phyloP scores from a whole-genome alignment of 2,113 vertebrate genomes.

The Phycodurus eques region DNA sequence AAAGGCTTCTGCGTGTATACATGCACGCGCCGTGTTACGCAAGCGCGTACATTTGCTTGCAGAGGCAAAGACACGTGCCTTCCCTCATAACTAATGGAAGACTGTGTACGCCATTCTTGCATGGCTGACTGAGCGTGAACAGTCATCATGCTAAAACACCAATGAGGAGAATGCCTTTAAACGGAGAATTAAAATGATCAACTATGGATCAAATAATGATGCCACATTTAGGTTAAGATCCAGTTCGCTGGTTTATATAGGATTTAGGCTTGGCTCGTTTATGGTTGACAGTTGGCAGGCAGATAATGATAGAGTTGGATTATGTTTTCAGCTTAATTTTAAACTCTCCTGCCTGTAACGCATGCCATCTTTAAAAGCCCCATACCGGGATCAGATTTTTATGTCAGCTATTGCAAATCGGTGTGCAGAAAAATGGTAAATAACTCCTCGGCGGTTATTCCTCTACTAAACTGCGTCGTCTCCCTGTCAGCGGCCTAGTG shows the following conservation, averaged over 20 bases:
- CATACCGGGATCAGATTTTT: slow-evolving; percentile 40
- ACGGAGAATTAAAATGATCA: background rate
- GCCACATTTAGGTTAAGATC: slow-evolving; percentile 48
- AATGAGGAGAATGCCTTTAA: slow-evolving; percentile 12
- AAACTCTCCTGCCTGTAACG: slow-evolving; percentile 65
- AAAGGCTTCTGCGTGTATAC: slow-evolving; percentile 26
- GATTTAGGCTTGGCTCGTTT: slow-evolving; percentile 56
- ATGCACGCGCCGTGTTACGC: slow-evolving; percentile 57
- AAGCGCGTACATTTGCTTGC: slow-evolving; percentile 59
- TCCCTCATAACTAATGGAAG: slow-evolving; percentile 71
- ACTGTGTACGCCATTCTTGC: slow-evolving; percentile 63
- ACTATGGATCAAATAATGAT: background rate
- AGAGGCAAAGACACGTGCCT: slow-evolving; percentile 62
- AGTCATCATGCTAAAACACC: slow-evolving; percentile 35
- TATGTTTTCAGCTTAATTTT: slow-evolving; percentile 64
- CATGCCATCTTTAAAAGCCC: slow-evolving; percentile 61
- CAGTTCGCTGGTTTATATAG: slow-evolving; percentile 61
- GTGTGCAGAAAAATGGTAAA: slow-evolving; percentile 23
- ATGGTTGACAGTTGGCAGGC: slow-evolving; percentile 63
- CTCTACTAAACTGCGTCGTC: background rate
- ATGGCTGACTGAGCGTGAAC: slow-evolving; percentile 54
- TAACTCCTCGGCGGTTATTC: background rate
- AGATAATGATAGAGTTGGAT: slow-evolving; percentile 63
- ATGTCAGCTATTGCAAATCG: slow-evolving; percentile 34
- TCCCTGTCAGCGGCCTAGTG: slow-evolving; percentile 4